Evolutionary conservation across 2,888 invertebrate genomes (phyloP).

Genomic region (Hirtodrosophila histrioides): DNA sequence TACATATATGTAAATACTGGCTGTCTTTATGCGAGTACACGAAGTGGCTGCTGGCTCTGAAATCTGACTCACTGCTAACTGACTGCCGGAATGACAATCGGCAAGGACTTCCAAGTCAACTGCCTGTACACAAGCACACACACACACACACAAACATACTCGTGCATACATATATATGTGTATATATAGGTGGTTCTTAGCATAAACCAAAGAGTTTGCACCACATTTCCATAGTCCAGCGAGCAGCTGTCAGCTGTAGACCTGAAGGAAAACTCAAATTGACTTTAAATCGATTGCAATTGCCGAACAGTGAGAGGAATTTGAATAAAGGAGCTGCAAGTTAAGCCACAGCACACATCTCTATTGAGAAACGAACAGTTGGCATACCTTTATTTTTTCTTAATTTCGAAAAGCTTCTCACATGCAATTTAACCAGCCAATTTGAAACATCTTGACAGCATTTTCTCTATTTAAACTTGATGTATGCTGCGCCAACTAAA

Average conservation of each 20-base stretch:
- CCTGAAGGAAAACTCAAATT: constrained; percentile 28
- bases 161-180: not conserved
- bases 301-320: not conserved
- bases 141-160: constrained; percentile 3
- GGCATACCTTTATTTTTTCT: too few relatives aligned
- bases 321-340: too few relatives aligned
- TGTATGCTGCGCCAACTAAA: too few relatives aligned
- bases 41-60: constrained; percentile 47
- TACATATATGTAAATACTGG: constrained; percentile 19
- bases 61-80: constrained; percentile 36
- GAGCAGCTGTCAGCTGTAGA: constrained; percentile 39
- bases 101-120: constrained; percentile 33
- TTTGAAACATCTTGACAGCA: too few relatives aligned
- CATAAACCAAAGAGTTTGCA: constrained; percentile 47
- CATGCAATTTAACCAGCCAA: too few relatives aligned
- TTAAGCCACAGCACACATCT: too few relatives aligned
- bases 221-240: constrained; percentile 55
- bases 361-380: too few relatives aligned
- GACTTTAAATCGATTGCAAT: constrained; percentile 48
- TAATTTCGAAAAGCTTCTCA: too few relatives aligned
- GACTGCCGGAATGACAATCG: constrained; percentile 52
- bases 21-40: too few relatives aligned
- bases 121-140: constrained; percentile 9
- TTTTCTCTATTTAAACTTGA: too few relatives aligned
- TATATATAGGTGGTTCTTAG: constrained; percentile 27